These are phyloP conservation scores for Gnathonemus echidnorhynchus DNA, from an alignment of 2,113 vertebrate species.

Conservation along the genomic window DNA sequence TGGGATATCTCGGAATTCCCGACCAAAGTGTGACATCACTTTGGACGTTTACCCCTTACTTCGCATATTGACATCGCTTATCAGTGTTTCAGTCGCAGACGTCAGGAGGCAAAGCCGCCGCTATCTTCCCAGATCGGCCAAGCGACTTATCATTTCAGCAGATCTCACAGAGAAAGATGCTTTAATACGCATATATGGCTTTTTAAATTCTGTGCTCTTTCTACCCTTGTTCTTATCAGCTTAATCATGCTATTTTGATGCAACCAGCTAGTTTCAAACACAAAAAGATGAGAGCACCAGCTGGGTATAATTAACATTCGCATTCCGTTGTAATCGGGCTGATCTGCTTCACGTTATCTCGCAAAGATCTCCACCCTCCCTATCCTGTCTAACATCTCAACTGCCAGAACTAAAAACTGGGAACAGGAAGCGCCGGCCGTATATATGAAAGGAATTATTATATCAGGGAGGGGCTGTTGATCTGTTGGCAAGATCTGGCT, in stretches of 20 bases:
- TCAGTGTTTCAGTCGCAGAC: conserved; percentile 23
- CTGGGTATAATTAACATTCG: conserved; percentile 63
- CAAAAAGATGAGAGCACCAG: conserved; percentile 43
- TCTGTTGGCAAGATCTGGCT: conserved; percentile 13
- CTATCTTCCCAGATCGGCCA: conserved; percentile 64
- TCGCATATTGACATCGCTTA: background rate
- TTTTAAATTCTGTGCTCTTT: conserved; percentile 45
- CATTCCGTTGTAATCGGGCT: conserved; percentile 45
- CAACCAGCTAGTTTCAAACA: conserved; percentile 43
- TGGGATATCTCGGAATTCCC: background rate
- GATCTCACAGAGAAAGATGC: conserved; percentile 49
- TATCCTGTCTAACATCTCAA: conserved; percentile 60
- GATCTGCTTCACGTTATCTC: conserved; percentile 45
- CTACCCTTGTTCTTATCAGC: conserved; percentile 35
- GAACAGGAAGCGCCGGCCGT: conserved; percentile 27
- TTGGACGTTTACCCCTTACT: conserved; percentile 12
- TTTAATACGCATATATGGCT: conserved; percentile 45
- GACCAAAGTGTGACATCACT: conserved; percentile 1
- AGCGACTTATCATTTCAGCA: conserved; percentile 48
- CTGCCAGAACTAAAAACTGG: conserved; percentile 63
- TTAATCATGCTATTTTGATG: conserved; percentile 44
- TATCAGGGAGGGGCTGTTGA: conserved; percentile 10
- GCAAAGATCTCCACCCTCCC: conserved; percentile 35
- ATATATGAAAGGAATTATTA: conserved; percentile 15
- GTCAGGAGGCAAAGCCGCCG: conserved; percentile 1